Evolutionary conservation across 2,797 vertebrate genomes (phyloP).

Genomic region (Myotis planiceps): DNA sequence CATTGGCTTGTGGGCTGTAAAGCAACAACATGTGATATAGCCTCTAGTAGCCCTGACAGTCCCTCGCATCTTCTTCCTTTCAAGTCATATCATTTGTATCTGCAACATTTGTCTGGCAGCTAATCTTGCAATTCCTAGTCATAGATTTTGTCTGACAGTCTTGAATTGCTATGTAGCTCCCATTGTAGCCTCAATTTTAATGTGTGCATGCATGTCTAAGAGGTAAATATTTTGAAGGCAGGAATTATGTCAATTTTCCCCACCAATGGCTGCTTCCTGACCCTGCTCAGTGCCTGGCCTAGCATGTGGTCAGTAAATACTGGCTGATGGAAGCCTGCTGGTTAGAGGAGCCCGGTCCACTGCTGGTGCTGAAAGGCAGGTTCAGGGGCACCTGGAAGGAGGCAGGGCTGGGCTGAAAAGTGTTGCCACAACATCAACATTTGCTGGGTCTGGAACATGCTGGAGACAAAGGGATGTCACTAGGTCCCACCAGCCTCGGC

Average conservation of each 20-base stretch:
- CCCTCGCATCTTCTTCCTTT: no score
- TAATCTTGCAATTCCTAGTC: accelerated
- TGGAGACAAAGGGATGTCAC: accelerated
- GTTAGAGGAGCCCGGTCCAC: not conserved
- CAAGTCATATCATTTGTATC: not conserved
- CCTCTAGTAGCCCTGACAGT: not conserved
- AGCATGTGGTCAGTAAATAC: not conserved
- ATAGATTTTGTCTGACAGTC: not conserved
- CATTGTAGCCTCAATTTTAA: not conserved
- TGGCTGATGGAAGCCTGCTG: not conserved
- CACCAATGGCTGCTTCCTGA: not conserved
- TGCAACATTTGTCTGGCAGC: not conserved
- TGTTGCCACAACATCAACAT: not conserved
- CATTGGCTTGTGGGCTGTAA: accelerated
- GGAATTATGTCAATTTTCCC: not conserved
- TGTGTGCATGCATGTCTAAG: no score
- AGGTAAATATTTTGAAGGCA: not conserved
- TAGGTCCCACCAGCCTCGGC: not conserved
- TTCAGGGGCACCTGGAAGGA: accelerated
- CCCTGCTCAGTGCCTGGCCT: no score
- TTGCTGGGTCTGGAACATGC: accelerated
- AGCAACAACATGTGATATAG: accelerated
- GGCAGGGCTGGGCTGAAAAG: not conserved
- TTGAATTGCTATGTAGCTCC: not conserved
- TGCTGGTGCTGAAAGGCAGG: not conserved